A percentile compares a stretch with the other conserved stretches of the same genome.
phyloP scores from a whole-genome alignment of 2,888 invertebrate genomes.

The Heteropelma amictum region DNA sequence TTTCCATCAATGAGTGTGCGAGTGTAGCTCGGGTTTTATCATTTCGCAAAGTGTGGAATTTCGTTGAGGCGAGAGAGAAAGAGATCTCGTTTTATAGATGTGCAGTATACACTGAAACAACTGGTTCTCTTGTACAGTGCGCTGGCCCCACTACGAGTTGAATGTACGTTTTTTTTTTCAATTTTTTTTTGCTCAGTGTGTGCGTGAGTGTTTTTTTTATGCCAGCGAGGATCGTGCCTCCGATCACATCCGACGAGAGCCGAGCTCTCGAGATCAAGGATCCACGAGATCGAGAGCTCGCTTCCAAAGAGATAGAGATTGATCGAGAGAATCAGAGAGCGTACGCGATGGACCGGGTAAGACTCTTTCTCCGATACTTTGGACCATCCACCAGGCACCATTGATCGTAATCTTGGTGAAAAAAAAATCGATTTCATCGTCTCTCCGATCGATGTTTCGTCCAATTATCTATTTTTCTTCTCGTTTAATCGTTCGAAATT shows the following conservation, averaged over 20 bases:
- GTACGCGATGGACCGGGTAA: neutral
- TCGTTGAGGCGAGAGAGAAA: neutral
- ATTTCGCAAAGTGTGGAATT: slow-evolving; percentile 3
- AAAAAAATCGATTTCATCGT: no score
- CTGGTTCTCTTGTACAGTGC: neutral
- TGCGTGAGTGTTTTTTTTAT: neutral
- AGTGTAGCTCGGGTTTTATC: neutral
- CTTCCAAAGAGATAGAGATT: slow-evolving; percentile 4
- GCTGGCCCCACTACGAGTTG: slow-evolving; percentile 21
- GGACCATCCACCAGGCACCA: no score
- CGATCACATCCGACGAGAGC: slow-evolving; percentile 51
- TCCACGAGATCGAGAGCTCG: slow-evolving; percentile 29
- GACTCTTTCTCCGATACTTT: neutral
- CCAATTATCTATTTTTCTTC: no score
- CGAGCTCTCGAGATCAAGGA: slow-evolving; percentile 52
- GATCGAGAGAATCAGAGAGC: no score
- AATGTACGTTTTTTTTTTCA: neutral
- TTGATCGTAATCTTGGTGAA: no score
- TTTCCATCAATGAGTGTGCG: slow-evolving; percentile 12
- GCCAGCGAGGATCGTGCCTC: slow-evolving; percentile 49
- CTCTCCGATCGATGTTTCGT: no score
- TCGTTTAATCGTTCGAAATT: no score
- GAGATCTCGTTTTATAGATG: neutral
- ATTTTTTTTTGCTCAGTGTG: neutral
- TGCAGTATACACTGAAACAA: neutral